Percentiles rank a stretch among this genome's conserved stretches.
phyloP scores from a whole-genome alignment of 2,797 vertebrate genomes.

The Dendrocincla fuliginosa region DNA sequence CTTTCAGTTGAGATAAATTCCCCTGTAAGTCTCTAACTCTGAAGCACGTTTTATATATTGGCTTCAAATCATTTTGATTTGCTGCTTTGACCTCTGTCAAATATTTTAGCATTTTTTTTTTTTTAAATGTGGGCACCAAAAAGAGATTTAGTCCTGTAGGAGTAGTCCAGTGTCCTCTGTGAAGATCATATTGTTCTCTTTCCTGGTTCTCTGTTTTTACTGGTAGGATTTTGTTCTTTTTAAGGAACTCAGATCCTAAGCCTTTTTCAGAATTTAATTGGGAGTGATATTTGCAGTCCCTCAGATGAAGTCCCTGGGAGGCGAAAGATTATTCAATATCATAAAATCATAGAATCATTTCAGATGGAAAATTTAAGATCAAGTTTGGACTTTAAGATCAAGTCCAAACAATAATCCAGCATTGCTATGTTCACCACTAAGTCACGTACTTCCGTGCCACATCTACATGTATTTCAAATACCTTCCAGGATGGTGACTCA shows the following conservation, averaged over 20 bases:
- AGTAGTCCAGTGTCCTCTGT: neutral
- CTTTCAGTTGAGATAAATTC: neutral
- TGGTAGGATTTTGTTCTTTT: neutral
- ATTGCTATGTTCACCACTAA: neutral
- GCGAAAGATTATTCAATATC: neutral
- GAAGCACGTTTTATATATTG: neutral
- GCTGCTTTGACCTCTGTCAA: neutral
- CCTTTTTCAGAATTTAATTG: neutral
- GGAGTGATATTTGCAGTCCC: neutral
- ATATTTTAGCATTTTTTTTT: constrained; percentile 11
- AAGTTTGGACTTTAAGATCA: neutral
- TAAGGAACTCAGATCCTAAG: neutral
- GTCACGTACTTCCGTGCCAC: neutral
- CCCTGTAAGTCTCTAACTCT: neutral
- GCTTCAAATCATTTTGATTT: constrained; percentile 5
- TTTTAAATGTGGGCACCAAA: neutral
- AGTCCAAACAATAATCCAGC: neutral
- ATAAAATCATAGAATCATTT: neutral
- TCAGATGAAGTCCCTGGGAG: neutral
- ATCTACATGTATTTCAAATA: neutral
- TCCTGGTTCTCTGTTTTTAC: neutral
- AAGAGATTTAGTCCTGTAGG: neutral
- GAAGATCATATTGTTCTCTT: neutral
- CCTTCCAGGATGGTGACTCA: neutral
- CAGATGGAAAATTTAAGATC: neutral